Conservation (phyloP, 23 tunicate genomes). For the Diplosoma virens region DNA sequence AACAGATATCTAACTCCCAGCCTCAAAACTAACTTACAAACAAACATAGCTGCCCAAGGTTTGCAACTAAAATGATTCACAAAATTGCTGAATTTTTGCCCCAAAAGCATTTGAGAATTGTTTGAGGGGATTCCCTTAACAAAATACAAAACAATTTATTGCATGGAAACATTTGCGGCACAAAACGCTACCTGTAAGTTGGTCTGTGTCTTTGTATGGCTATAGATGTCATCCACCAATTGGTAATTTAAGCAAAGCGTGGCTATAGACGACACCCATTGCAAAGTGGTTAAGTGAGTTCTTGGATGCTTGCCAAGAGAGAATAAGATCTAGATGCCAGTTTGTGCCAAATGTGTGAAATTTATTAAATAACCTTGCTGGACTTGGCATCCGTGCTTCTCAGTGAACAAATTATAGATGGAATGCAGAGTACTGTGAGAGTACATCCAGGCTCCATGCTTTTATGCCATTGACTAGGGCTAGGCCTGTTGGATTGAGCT, state of each 20-base stretch:
- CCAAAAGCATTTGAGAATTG: background rate
- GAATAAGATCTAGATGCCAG: too few relatives aligned
- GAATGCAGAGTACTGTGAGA: too few relatives aligned
- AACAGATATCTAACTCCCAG: background rate
- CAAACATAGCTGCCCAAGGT: background rate
- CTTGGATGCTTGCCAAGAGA: too few relatives aligned
- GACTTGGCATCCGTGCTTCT: too few relatives aligned
- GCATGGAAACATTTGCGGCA: background rate
- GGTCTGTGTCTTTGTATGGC: background rate
- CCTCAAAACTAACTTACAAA: background rate
- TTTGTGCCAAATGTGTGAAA: too few relatives aligned
- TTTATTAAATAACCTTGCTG: too few relatives aligned
- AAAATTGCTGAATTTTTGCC: background rate
- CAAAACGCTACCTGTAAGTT: background rate
- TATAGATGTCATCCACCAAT: background rate
- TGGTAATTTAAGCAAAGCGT: background rate
- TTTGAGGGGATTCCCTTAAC: background rate
- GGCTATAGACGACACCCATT: background rate
- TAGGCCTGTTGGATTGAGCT: too few relatives aligned
- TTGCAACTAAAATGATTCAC: background rate
- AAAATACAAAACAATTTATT: background rate
- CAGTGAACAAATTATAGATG: too few relatives aligned
- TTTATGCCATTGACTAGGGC: too few relatives aligned
- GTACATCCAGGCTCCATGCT: too few relatives aligned
- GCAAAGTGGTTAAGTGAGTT: background rate